Base-by-base conservation (phyloP, 2,113 vertebrate species). In the Stomatorhinus ivindoensis region DNA sequence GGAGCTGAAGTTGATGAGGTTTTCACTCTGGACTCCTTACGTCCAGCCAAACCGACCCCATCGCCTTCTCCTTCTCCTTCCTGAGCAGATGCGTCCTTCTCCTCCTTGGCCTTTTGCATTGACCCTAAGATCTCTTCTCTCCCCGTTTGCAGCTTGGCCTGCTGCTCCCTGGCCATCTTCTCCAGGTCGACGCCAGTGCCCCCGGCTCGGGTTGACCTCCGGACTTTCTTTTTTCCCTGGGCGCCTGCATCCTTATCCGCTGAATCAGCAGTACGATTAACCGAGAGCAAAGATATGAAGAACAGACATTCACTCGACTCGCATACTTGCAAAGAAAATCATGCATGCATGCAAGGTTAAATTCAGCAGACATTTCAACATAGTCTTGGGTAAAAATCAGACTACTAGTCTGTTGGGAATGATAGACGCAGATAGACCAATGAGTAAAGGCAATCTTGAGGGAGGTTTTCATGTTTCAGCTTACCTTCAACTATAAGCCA, bases 401-500 rank as follows among this genome's bases (percentile, higher is more conserved):
- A 6, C 31, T 35, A 80, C 35, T 42, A 80, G 73, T 42, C 73
- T 39, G 13, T 80, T 42, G 2, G 27, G 31, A 39, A 35, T 4
- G 65, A 73, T 17, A 5, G 73, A 80, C 5, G 15, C 0, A 0
- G 31, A 48, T n/a, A 46, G 10, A 27, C 3, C 46, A n/a, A 85
- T 85, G 39, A 47, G 15, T 48, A 21, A 84, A 85, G 19, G 46
- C 44, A 76, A 13, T 3, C 10, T 42, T 24, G 48, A n/a, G 19
- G 31, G 58, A 46, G n/a, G 7, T 4, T 39, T 35, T 44, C 19
- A 5, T 13, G 4, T 51, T 31, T 90, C 2, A 65, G 92, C 96
- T 95, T 93, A 99, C 98, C 92, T 94, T 97, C 96, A 2, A 98
- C 95, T 31, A 97, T 84, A 46, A 99, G 96, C 96, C 97, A 98